Evolutionary conservation across 2,797 vertebrate species (phyloP), one percentile per base, ranked within the genome.

Genomic region (Sibirionetta formosa): DNA sequence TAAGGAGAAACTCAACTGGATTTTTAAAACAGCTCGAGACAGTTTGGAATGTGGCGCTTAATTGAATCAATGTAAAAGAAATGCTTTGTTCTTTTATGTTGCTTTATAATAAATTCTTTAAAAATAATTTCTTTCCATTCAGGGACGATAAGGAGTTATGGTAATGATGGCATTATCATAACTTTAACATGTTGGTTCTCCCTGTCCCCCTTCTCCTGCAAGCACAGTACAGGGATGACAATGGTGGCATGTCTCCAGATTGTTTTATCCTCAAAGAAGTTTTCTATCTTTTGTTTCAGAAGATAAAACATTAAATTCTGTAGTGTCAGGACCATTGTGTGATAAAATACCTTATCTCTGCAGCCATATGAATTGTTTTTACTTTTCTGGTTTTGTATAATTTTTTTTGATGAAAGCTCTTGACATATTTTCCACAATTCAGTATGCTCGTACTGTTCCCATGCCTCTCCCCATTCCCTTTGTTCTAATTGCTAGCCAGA

Each of bases 41-140:
- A 76, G 72, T 42, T 94, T 94, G 95, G 96, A 97, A 97, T 96
- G 96, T 71, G 33, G 17, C 70, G 36, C 77, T 92, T 96, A 96
- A 95, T 86, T 96, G 83, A 82, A 83, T 96, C 93, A 93, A 94
- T 88, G 70, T 76, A 79, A 85, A 89, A 89, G 13, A 96, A 90
- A 76, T 93, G 71, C 51, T 92, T 96, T 96, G 58, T 90, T 95
- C 57, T 96, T 89, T 92, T 90, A 64, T 57, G 71, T 86, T 89
- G 33, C 89, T 90, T 80, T 86, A 58, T 64, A 69, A 84, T 86
- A 85, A 96, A 86, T 88, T 92, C 42, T 89, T 91, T 66, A 24
- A 87, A 91, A 94, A 82, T 64, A 88, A 95, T 88, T 93, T 86
- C 38, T 94, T 94, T 92, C 93, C 88, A 76, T 80, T 90, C 70